These are phyloP conservation scores for Steinernema feltiae DNA, from an alignment of 1,140 invertebrate genomes.

Conservation along the genomic window DNA sequence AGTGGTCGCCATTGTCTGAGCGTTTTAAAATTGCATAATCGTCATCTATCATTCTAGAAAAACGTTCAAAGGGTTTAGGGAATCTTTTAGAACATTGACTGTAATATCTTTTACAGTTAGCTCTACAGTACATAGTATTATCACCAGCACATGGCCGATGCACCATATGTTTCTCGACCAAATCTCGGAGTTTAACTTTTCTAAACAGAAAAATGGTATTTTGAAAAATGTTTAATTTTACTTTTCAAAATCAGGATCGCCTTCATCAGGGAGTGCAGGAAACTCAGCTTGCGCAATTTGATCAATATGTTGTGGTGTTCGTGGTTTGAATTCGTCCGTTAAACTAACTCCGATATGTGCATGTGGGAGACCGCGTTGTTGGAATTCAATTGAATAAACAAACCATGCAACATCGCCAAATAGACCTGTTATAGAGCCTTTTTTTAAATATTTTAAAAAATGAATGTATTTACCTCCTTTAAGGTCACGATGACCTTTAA, in stretches of 20 bases:
- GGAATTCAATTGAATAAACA: conserved; percentile 60
- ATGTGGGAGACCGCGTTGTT: conserved; percentile 63
- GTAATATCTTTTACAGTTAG: not conserved
- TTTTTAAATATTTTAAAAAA: not conserved
- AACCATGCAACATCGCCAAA: conserved; percentile 46
- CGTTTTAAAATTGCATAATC: conserved; percentile 24
- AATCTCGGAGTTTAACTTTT: not conserved
- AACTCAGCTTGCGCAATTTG: conserved; percentile 63
- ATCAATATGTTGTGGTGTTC: conserved; percentile 58
- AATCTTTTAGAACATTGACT: not conserved
- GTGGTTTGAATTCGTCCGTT: conserved; percentile 48
- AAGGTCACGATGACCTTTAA: not conserved
- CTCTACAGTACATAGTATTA: not conserved
- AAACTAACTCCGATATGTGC: conserved; percentile 60
- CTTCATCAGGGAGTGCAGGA: conserved; percentile 44
- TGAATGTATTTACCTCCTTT: not conserved
- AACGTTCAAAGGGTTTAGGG: not conserved
- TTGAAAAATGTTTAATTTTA: not conserved
- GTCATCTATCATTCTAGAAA: not conserved
- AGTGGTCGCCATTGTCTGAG: conserved; percentile 25
- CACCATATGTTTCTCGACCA: not conserved
- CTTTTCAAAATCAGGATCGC: not conserved
- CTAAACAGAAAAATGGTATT: conserved; percentile 44
- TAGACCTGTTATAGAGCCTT: conserved; percentile 1
- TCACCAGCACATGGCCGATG: not conserved